These are phyloP conservation scores for Dipodomys spectabilis DNA, from an alignment of 2,113 vertebrate species.

Conservation along the genomic window DNA sequence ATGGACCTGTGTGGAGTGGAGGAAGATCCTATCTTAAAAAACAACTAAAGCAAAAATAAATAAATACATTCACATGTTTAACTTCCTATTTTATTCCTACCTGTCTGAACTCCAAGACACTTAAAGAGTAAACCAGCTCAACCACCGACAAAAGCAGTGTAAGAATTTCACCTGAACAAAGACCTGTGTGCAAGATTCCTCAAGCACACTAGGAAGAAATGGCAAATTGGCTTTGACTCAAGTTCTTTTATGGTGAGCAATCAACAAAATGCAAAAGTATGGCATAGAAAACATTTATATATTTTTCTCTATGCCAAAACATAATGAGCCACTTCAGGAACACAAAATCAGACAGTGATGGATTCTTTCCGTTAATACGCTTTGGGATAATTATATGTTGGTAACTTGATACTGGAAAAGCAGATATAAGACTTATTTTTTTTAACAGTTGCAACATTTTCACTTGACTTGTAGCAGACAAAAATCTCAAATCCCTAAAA, in stretches of 20 bases:
- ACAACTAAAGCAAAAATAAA: no score
- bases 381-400: conserved; percentile 53
- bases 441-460: conserved; percentile 19
- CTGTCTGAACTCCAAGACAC: neutral
- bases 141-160: neutral
- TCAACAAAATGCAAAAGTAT: conserved; percentile 58
- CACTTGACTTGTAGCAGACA: conserved; percentile 31
- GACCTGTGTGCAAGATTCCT: conserved; percentile 31
- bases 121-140: neutral
- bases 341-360: conserved; percentile 43
- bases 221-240: conserved; percentile 57
- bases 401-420: conserved; percentile 42
- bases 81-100: neutral
- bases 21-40: no score
- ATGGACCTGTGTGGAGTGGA: no score
- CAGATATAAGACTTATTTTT: conserved; percentile 16
- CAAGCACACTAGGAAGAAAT: neutral
- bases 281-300: neutral
- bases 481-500: conserved; percentile 46
- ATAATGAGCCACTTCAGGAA: conserved; percentile 53
- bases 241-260: conserved; percentile 22
- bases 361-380: conserved; percentile 41
- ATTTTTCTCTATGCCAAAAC: conserved; percentile 35
- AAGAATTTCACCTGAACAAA: conserved; percentile 47
- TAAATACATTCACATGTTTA: neutral